phyloP scores from a whole-genome alignment of 2,113 vertebrate genomes.

The Microtus ochrogaster region DNA sequence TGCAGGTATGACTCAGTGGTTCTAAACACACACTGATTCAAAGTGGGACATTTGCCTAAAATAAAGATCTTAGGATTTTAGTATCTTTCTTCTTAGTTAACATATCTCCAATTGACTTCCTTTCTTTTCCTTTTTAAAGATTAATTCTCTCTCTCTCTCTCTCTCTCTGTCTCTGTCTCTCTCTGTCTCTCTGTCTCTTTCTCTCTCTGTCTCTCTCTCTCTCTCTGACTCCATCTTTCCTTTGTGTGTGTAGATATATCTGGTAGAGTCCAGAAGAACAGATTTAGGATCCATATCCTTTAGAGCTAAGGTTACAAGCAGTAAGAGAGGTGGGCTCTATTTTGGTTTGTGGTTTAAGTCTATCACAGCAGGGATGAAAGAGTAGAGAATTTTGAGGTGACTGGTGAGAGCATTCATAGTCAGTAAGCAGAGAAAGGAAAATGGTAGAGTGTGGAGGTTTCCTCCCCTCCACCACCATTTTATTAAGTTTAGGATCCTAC shows the following conservation, averaged over 20 bases:
- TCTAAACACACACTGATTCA: not conserved
- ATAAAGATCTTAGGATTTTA: conserved; percentile 17
- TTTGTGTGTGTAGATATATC: not conserved
- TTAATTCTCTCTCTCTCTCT: not conserved
- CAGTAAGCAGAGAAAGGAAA: not conserved
- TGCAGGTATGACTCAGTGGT: not conserved
- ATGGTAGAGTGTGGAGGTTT: not conserved
- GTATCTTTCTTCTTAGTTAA: not conserved
- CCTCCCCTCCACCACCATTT: not conserved
- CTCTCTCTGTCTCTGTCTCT: not conserved
- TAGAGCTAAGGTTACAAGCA: not conserved
- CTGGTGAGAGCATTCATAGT: not conserved
- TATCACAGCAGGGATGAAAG: not conserved
- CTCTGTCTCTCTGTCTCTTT: not conserved
- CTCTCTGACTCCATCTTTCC: not conserved
- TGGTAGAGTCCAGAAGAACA: not conserved
- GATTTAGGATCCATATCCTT: not conserved
- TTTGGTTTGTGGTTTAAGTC: not conserved
- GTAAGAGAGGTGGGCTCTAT: not conserved
- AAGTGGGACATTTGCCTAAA: not conserved
- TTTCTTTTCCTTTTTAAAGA: not conserved
- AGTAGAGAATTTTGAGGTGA: not conserved
- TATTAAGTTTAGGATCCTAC: not conserved
- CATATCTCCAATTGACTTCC: not conserved
- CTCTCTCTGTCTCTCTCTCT: not conserved